A percentile compares a stretch with the other conserved stretches of the same genome.
Evolutionary conservation across 2,888 invertebrate genomes (phyloP).

Genomic region (Sinodicranocentrus sp.): DNA sequence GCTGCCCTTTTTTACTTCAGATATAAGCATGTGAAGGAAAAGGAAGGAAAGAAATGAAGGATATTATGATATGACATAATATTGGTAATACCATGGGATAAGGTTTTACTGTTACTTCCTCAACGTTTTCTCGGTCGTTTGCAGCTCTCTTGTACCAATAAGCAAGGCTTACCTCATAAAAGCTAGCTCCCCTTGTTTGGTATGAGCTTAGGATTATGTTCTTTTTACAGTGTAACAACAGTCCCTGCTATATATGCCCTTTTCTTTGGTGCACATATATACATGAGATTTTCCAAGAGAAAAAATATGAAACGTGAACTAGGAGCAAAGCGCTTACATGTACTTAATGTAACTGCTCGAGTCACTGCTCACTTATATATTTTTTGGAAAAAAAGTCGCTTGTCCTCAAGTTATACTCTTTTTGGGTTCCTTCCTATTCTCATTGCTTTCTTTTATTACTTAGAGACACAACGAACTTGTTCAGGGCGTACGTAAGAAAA

Average conservation of each 20-base stretch:
- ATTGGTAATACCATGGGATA: conserved; percentile 62
- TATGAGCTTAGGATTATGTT: conserved; percentile 65
- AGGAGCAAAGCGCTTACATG: conserved; percentile 32
- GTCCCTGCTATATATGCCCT: conserved; percentile 50
- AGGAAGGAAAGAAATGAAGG: conserved; percentile 47
- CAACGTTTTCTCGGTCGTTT: conserved; percentile 63
- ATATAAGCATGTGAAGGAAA: background rate
- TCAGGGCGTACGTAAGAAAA: conserved; percentile 3
- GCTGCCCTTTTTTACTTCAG: conserved; percentile 23
- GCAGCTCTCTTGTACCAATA: conserved; percentile 55
- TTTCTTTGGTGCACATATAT: conserved; percentile 33
- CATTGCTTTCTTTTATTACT: conserved; percentile 23
- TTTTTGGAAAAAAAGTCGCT: conserved; percentile 15
- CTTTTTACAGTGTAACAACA: conserved; percentile 65
- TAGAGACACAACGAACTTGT: background rate
- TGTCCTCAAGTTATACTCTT: conserved; percentile 28
- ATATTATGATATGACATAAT: conserved; percentile 63
- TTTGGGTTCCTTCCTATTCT: background rate
- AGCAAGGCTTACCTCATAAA: conserved; percentile 65
- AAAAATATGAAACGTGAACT: conserved; percentile 30
- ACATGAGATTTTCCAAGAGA: conserved; percentile 4
- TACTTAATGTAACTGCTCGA: conserved; percentile 49
- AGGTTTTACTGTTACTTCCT: conserved; percentile 62
- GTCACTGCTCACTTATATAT: conserved; percentile 41
- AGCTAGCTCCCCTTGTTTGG: conserved; percentile 66